A percentile compares a stretch with the other conserved stretches of the same genome.
These are phyloP conservation scores for Anthopleura xanthogrammica DNA, from an alignment of 92 coral and sea anemone genomes.

Conservation along the genomic window DNA sequence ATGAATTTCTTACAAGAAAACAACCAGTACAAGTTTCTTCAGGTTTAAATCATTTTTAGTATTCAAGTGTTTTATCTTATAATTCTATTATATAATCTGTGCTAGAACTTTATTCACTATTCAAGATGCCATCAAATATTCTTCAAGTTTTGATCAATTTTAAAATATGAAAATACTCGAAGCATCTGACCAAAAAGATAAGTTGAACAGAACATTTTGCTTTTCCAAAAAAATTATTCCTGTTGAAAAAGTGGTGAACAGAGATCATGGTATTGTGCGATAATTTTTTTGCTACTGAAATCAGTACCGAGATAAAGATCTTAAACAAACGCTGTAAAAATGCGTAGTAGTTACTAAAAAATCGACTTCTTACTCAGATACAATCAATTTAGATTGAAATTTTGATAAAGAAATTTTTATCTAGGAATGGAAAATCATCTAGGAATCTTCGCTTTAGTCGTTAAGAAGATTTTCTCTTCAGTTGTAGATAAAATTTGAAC, in stretches of 20 bases:
- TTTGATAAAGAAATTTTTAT: background rate
- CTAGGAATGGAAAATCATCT: background rate
- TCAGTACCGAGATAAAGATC: background rate
- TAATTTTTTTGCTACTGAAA: background rate
- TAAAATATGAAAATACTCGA: background rate
- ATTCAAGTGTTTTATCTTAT: too few species aligned
- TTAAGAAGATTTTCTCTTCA: slow-evolving; percentile 1
- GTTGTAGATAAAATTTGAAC: background rate
- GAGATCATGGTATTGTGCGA: background rate
- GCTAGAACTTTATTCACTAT: too few species aligned
- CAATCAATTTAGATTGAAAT: background rate
- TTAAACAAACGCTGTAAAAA: background rate
- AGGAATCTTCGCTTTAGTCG: background rate
- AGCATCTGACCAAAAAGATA: background rate
- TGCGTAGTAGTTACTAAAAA: background rate
- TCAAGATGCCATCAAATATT: background rate
- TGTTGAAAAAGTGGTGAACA: background rate
- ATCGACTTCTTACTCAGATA: background rate
- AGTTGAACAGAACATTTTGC: background rate
- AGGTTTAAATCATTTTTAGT: too few species aligned
- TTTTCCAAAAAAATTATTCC: background rate
- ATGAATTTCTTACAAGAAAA: too few species aligned
- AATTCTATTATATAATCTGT: too few species aligned
- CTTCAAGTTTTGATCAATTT: background rate
- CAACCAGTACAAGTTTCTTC: too few species aligned